These are phyloP conservation scores for Sylvia atricapilla DNA, from an alignment of 2,113 vertebrate genomes.

Conservation along the genomic window DNA sequence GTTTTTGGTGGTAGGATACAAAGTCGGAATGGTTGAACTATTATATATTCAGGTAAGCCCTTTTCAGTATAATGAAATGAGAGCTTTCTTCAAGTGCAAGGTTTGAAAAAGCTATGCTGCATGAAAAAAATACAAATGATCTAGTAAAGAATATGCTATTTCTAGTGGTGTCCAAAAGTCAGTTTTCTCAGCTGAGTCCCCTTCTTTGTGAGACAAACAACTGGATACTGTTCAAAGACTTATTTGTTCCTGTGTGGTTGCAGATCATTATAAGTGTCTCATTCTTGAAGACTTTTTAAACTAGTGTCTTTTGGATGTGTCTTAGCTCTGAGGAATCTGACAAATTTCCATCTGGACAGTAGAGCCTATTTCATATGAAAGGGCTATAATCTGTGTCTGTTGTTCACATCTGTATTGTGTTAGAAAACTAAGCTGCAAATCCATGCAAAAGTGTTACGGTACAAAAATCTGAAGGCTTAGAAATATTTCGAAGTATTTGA, in stretches of 20 bases:
- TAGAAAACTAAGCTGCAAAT: constrained; percentile 32
- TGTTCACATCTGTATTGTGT: constrained; percentile 32
- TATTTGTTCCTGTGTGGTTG: constrained; percentile 57
- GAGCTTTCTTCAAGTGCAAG: background rate
- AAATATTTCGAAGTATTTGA: constrained; percentile 7
- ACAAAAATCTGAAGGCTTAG: constrained; percentile 30
- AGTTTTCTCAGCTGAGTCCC: constrained; percentile 52
- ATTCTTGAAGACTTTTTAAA: constrained; percentile 53
- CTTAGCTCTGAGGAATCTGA: constrained; percentile 50
- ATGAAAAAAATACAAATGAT: constrained; percentile 11
- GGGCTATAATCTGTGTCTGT: constrained; percentile 38
- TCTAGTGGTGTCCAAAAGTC: constrained; percentile 39
- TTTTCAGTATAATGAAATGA: background rate
- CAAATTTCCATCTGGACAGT: constrained; percentile 58
- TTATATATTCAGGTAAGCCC: background rate
- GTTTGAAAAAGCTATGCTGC: background rate
- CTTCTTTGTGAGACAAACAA: constrained; percentile 39
- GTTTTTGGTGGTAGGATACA: background rate
- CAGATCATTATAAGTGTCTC: constrained; percentile 50
- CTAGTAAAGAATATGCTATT: constrained; percentile 3
- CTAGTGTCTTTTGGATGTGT: constrained; percentile 35
- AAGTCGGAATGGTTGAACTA: constrained; percentile 6
- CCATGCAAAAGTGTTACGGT: constrained; percentile 1
- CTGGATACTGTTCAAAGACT: constrained; percentile 51
- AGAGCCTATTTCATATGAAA: constrained; percentile 41